phyloP scores from a whole-genome alignment of 2,797 vertebrate genomes.

The Cephalopachus bancanus region DNA sequence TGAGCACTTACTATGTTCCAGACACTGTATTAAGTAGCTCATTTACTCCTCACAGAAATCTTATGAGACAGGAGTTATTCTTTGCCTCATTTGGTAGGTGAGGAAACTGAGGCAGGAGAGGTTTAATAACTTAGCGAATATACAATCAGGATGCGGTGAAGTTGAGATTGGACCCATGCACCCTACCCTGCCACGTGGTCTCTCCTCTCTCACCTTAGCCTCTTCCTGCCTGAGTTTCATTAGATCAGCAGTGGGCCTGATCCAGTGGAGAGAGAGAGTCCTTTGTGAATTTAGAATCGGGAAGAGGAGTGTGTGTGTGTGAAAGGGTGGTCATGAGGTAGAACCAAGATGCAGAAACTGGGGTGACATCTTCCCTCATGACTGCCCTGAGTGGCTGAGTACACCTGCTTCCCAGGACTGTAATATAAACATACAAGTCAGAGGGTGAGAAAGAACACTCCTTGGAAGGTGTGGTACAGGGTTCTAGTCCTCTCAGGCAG shows the following conservation, averaged over 20 bases:
- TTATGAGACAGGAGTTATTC: background rate
- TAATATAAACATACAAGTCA: rapidly evolving
- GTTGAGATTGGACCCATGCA: too few relatives aligned
- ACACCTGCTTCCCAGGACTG: rapidly evolving
- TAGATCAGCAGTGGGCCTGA: background rate
- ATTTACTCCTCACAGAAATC: background rate
- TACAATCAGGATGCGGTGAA: background rate
- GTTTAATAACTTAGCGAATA: background rate
- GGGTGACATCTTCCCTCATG: too few relatives aligned
- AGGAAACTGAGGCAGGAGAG: background rate
- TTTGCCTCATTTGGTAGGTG: too few relatives aligned
- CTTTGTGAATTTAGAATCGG: background rate
- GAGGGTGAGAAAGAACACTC: too few relatives aligned
- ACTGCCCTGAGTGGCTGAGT: background rate
- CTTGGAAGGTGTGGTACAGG: rapidly evolving
- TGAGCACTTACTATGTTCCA: background rate
- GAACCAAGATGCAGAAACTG: rapidly evolving
- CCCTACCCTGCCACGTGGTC: rapidly evolving
- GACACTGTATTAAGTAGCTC: too few relatives aligned
- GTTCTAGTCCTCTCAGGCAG: rapidly evolving
- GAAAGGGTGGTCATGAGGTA: rapidly evolving
- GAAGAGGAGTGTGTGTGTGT: background rate
- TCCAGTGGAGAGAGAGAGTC: background rate
- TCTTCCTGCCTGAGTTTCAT: background rate
- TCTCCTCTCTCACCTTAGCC: background rate